Evolutionary conservation across 2,113 vertebrate species (phyloP), one percentile per base, ranked within the genome.

Genomic region (Aphelocoma coerulescens): DNA sequence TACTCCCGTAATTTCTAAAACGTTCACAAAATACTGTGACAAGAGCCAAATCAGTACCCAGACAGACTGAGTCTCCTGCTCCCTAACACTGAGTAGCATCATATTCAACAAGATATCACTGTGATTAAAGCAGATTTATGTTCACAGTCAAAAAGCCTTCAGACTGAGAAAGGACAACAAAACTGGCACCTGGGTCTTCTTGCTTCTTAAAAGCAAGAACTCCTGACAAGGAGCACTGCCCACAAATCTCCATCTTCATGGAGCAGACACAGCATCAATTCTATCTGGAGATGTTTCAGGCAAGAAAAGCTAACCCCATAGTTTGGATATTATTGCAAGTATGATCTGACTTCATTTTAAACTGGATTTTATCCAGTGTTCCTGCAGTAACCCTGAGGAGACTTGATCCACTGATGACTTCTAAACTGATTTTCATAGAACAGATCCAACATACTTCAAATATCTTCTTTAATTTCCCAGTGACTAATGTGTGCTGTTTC

Each of bases 281-380:
- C 88, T 52, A 26, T n/a, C 73, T n/a, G 44, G 89, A 95, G 91
- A 87, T 94, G 89, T 30, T 89, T 59, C 44, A 88, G 72, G 77
- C 76, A 82, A 83, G 74, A 76, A 94, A 85, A 96, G 33, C 81
- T 52, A 91, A 89, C 74, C 51, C 68, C 68, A 68, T 4, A 14
- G 33, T 73, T 86, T 92, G 84, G 69, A 55, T 74, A 75, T 71
- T 90, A 84, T 61, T 85, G 55, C 68, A 82, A 74, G 69, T 59
- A 67, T 67, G 83, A 91, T 95, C 95, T 93, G 90, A 97, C 86
- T 91, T 96, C 27, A 81, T 88, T 72, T 95, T 62, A 63, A 91
- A 86, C 4, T 95, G 95, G 97, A 97, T 81, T 96, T 28, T 37
- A 80, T 95, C 95, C 95, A 95, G 82, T 85, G 61, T 95, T 98